phyloP scores from a whole-genome alignment of 2,888 invertebrate species.

The Priocnemis perturbator region DNA sequence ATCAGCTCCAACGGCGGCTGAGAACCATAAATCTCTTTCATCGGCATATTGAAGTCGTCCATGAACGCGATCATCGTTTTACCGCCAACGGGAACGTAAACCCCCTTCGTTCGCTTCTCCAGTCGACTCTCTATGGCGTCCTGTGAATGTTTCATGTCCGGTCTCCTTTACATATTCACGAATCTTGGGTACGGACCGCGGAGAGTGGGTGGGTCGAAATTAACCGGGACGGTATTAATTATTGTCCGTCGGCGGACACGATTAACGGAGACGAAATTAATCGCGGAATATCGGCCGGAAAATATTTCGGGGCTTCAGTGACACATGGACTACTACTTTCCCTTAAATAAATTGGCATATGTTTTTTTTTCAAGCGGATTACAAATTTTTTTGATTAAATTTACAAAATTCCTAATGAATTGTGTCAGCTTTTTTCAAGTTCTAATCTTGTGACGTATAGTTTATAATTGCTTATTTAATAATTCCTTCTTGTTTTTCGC shows the following conservation, averaged over 20 bases:
- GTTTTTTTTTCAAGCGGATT: no score
- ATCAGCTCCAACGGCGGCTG: constrained; percentile 92
- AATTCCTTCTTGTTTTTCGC: no score
- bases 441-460: no score
- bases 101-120: constrained; percentile 91
- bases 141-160: constrained; percentile 67
- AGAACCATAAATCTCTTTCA: constrained; percentile 90
- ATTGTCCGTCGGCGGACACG: not conserved
- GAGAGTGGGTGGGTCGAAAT: not conserved
- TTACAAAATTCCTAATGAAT: no score
- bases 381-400: no score
- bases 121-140: constrained; percentile 90
- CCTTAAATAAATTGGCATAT: no score
- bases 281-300: not conserved
- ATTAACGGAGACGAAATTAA: no score
- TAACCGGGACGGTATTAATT: not conserved
- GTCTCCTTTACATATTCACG: not conserved
- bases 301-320: no score
- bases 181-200: not conserved
- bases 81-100: constrained; percentile 87
- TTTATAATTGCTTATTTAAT: no score
- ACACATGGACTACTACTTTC: no score
- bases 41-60: constrained; percentile 96
- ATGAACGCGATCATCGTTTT: constrained; percentile 91
- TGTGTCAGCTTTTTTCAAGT: no score